phyloP scores from a whole-genome alignment of 1,140 invertebrate species.

The Drosophila novamexicana region DNA sequence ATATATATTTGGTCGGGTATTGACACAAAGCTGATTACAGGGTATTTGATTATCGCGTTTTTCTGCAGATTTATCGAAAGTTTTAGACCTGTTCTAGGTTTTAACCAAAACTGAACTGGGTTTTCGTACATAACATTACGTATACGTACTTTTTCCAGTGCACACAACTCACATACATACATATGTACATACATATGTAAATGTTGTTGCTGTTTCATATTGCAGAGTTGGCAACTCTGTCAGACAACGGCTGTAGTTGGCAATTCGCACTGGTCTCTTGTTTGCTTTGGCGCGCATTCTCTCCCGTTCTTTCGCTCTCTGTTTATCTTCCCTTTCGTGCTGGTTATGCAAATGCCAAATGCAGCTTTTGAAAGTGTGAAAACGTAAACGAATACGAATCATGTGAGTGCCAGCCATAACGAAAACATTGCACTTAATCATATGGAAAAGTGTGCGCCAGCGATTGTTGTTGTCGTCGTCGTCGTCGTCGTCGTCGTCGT shows the following conservation, averaged over 20 bases:
- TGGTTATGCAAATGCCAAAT: slow-evolving; percentile 63
- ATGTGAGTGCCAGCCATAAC: slow-evolving; percentile 60
- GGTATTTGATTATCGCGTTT: too few species aligned
- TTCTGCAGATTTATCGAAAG: too few species aligned
- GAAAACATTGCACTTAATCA: slow-evolving; percentile 22
- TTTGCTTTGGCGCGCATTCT: slow-evolving; percentile 4
- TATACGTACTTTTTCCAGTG: too few species aligned
- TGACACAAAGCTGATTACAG: too few species aligned
- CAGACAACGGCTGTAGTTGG: not conserved
- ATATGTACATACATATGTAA: too few species aligned
- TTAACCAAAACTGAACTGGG: too few species aligned
- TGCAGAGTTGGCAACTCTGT: not conserved
- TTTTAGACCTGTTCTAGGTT: too few species aligned
- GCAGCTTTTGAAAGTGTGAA: slow-evolving; percentile 41
- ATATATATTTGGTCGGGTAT: not conserved
- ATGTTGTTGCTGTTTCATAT: not conserved
- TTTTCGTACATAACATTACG: too few species aligned
- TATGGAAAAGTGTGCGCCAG: slow-evolving; percentile 19
- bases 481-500: not conserved
- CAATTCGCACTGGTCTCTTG: slow-evolving; percentile 13
- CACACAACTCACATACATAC: too few species aligned
- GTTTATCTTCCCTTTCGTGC: slow-evolving; percentile 21
- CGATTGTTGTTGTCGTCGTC: not conserved
- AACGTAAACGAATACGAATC: slow-evolving; percentile 51
- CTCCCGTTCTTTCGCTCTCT: slow-evolving; percentile 7